Conservation (phyloP, 2,888 invertebrate genomes). For the Leptinotarsa rubiginosa region DNA sequence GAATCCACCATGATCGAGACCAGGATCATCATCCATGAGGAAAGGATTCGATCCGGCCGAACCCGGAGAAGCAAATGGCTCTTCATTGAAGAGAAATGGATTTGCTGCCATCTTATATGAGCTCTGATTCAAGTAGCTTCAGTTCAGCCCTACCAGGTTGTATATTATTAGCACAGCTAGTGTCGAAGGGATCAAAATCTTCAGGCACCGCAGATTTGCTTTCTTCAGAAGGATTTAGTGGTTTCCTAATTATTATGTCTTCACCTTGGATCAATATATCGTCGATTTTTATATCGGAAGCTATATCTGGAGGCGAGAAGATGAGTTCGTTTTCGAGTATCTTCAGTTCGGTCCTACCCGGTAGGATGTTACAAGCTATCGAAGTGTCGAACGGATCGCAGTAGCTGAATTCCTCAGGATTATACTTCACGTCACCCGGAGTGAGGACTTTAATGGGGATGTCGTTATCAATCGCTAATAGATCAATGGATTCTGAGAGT, state of each 20-base stretch:
- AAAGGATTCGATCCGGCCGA: conserved; percentile 77
- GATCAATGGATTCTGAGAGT: conserved; percentile 55
- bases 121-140: conserved; percentile 81
- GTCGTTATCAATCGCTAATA: conserved; percentile 70
- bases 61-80: conserved; percentile 69
- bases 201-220: conserved; percentile 65
- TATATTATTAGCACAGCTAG: conserved; percentile 80
- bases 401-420: conserved; percentile 65
- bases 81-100: conserved; percentile 83
- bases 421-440: conserved; percentile 67
- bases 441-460: conserved; percentile 80
- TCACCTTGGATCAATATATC: conserved; percentile 59
- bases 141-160: conserved; percentile 83
- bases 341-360: conserved; percentile 83
- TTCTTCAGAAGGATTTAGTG: conserved; percentile 62
- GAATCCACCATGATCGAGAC: conserved; percentile 51
- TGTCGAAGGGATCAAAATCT: conserved; percentile 85
- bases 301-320: conserved; percentile 61
- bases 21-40: conserved; percentile 68
- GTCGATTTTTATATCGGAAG: conserved; percentile 36
- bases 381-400: conserved; percentile 91
- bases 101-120: conserved; percentile 73
- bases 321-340: conserved; percentile 82
- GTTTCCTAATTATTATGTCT: conserved; percentile 60
- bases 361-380: conserved; percentile 80